These are phyloP conservation scores for Trichomycterus rosablanca DNA, from an alignment of 2,113 vertebrate species.

Conservation along the genomic window DNA sequence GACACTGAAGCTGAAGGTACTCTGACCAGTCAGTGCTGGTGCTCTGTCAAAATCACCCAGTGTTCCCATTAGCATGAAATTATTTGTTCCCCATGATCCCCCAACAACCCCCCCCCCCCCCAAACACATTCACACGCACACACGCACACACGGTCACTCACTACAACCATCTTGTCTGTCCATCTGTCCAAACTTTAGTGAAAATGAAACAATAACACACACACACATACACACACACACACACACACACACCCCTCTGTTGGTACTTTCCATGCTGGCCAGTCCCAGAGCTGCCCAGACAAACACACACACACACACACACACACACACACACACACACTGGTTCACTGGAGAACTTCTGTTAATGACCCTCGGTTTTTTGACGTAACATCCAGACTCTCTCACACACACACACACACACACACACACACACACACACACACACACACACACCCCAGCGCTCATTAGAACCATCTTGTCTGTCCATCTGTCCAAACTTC, in stretches of 20 bases:
- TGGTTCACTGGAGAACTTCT: slow-evolving; percentile 13
- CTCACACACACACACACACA: neutral
- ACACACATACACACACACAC: slow-evolving; percentile 13
- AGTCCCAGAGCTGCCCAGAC: neutral
- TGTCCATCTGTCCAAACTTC: slow-evolving; percentile 1
- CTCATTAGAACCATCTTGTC: slow-evolving; percentile 3
- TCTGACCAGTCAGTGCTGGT: too few species aligned
- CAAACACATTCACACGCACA: too few species aligned
- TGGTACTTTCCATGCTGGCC: slow-evolving; percentile 16
- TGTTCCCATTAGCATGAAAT: too few species aligned
- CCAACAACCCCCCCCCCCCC: too few species aligned
- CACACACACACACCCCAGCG: too few species aligned
- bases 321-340: slow-evolving; percentile 15
- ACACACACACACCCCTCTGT: slow-evolving; percentile 15
- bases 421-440: too few species aligned
- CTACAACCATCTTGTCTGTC: slow-evolving; percentile 9
- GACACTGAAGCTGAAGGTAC: too few species aligned
- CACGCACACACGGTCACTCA: too few species aligned
- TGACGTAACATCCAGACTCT: slow-evolving; percentile 33
- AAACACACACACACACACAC: slow-evolving; percentile 18
- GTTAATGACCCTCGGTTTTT: slow-evolving; percentile 28
- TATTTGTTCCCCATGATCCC: too few species aligned
- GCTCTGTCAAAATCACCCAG: too few species aligned
- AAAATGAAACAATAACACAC: slow-evolving; percentile 6
- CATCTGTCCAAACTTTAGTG: slow-evolving; percentile 1